Evolutionary conservation across 2,113 vertebrate species (phyloP), one percentile per base, ranked within the genome.

Genomic region (Dascyllus trimaculatus): DNA sequence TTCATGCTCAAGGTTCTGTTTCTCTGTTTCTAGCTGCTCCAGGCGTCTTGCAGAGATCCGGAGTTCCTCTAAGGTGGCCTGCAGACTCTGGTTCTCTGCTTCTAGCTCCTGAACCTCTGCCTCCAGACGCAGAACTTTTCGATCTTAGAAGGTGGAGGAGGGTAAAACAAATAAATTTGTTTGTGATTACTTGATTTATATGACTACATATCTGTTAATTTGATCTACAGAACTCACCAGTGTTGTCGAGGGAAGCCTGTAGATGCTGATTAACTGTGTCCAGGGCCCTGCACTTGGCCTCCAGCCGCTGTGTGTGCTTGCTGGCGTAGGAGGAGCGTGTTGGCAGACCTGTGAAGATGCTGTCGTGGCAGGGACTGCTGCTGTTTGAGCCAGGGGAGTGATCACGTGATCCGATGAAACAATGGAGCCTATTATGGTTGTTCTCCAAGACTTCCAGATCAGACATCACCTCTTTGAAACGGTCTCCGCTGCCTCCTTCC

Each of bases 361-460:
- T 74, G 46, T 65, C 71, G 14, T 81, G 81, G 64, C 40, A 52
- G 29, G 85, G 68, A 65, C 84, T 84, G 64, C 73, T 79, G 68
- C 54, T 85, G 75, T 79, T 85, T 1, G 82, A 84, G 49, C 73
- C 71, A 66, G 64, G 75, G 22, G 80, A 82, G 38, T 24, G 46
- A 54, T 86, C 77, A 15, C 53, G 29, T 38, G 86, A 75, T 38
- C 78, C 81, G 49, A 69, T 71, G 40, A 78, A 75, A 75, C 70
- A 82, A 68, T 63, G 81, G 18, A 46, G 49, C 62, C 61, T 65
- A 35, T 85, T 86, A 25, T 80, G 83, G 69, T 43, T 62, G 48
- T 89, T 97, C 81, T 97, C 96, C 25, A 96, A 91, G 76, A 95
- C 96, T 60, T 98, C 96, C 2, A 91, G 56, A 38, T 89, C 88